These are phyloP conservation scores for Pelobates fuscus DNA, from an alignment of 2,113 vertebrate genomes.

Conservation along the genomic window DNA sequence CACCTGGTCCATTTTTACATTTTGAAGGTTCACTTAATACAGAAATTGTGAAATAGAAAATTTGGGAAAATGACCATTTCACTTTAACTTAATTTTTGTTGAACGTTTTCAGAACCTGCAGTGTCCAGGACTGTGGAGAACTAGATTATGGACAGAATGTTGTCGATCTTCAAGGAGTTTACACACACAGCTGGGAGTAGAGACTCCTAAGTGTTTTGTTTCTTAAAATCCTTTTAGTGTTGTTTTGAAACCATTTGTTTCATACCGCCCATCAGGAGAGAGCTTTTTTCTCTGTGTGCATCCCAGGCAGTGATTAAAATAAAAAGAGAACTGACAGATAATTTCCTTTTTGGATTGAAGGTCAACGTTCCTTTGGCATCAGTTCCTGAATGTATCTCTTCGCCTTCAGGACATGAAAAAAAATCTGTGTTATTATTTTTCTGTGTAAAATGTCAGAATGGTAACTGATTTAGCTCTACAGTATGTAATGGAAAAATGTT, in stretches of 20 bases:
- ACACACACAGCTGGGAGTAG: neutral
- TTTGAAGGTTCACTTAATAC: too few species aligned
- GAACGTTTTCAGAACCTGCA: too few species aligned
- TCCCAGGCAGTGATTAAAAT: neutral
- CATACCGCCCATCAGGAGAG: slow-evolving; percentile 2
- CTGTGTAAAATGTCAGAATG: neutral
- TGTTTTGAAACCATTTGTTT: neutral
- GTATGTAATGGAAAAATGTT: neutral
- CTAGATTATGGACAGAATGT: too few species aligned
- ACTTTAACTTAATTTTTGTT: too few species aligned
- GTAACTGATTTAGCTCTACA: neutral
- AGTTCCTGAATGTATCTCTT: neutral
- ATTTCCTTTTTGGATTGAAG: slow-evolving; percentile 7
- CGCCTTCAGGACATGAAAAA: neutral
- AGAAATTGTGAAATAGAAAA: too few species aligned
- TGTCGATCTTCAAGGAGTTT: too few species aligned
- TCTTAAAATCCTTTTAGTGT: neutral
- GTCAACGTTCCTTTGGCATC: neutral
- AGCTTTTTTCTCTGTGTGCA: neutral
- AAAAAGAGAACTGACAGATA: neutral
- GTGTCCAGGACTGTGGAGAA: too few species aligned
- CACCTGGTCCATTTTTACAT: too few species aligned
- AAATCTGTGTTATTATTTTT: slow-evolving; percentile 10
- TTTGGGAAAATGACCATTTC: too few species aligned
- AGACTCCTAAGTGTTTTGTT: neutral